phyloP scores from a whole-genome alignment of 2,797 vertebrate genomes.

The Nasua narica region DNA sequence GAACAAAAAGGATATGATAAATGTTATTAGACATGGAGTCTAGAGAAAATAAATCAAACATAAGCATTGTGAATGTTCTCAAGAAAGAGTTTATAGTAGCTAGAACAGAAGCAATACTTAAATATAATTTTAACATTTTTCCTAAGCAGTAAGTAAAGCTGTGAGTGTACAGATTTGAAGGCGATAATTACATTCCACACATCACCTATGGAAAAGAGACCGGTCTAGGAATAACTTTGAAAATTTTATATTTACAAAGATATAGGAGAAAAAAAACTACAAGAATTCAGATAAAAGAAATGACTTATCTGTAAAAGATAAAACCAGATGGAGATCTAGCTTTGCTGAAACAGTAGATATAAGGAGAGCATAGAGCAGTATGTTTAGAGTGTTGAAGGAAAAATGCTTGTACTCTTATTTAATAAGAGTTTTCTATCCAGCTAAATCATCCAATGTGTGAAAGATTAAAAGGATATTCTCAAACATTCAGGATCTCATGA shows the following conservation, averaged over 20 bases:
- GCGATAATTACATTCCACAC: neutral
- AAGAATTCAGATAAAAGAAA: neutral
- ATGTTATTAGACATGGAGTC: neutral
- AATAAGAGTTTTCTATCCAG: neutral
- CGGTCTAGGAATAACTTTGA: neutral
- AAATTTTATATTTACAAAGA: neutral
- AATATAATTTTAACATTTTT: neutral
- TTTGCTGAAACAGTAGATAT: neutral
- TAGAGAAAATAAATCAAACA: neutral
- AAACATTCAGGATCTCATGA: neutral
- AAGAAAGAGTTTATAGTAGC: neutral
- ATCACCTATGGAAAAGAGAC: neutral
- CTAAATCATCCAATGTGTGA: neutral
- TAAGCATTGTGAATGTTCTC: neutral
- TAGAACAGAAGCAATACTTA: neutral
- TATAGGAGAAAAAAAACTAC: neutral
- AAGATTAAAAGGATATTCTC: neutral
- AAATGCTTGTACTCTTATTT: neutral
- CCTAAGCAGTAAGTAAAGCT: constrained; percentile 11
- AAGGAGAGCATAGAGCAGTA: neutral
- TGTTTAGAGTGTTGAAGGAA: neutral
- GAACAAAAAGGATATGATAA: neutral
- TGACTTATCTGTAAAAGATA: neutral
- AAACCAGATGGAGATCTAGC: neutral
- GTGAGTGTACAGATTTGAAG: neutral